Percentiles rank a stretch among this genome's conserved stretches.
phyloP scores from a whole-genome alignment of 2,888 invertebrate genomes.

The Cantharis nigra region DNA sequence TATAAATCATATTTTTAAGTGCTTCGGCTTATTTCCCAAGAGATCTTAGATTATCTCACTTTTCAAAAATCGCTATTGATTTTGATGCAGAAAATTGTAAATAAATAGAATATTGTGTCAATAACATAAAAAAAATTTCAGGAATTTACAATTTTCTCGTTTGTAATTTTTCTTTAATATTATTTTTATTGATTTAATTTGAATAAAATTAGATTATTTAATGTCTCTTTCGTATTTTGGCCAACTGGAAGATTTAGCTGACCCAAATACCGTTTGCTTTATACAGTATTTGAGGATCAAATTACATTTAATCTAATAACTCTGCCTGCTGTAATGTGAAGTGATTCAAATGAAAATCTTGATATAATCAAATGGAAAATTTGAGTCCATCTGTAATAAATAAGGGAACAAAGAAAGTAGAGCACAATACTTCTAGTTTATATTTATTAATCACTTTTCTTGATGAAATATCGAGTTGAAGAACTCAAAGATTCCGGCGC shows the following conservation, averaged over 20 bases:
- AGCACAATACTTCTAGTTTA: neutral
- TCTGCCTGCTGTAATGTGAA: too few species aligned
- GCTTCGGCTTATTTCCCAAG: neutral
- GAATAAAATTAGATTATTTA: neutral
- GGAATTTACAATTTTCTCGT: neutral
- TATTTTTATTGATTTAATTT: neutral
- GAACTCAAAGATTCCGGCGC: neutral
- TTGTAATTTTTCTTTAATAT: neutral
- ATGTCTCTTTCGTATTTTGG: neutral
- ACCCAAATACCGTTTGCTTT: neutral
- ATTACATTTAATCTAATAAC: neutral
- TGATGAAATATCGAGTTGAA: neutral
- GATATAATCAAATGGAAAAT: neutral
- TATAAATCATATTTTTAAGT: neutral
- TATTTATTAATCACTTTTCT: neutral
- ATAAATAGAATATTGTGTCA: neutral
- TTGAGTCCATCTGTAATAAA: neutral
- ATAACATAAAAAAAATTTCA: neutral
- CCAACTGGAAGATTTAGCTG: neutral
- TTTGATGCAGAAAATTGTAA: conserved; percentile 13
- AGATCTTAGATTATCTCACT: neutral
- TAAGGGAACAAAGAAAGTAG: neutral
- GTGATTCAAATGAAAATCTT: neutral
- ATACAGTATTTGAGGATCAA: neutral
- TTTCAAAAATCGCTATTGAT: neutral